Percentiles rank a stretch among this genome's conserved stretches.
Evolutionary conservation across 1,140 invertebrate species (phyloP).

Genomic region (Drosophila lini): DNA sequence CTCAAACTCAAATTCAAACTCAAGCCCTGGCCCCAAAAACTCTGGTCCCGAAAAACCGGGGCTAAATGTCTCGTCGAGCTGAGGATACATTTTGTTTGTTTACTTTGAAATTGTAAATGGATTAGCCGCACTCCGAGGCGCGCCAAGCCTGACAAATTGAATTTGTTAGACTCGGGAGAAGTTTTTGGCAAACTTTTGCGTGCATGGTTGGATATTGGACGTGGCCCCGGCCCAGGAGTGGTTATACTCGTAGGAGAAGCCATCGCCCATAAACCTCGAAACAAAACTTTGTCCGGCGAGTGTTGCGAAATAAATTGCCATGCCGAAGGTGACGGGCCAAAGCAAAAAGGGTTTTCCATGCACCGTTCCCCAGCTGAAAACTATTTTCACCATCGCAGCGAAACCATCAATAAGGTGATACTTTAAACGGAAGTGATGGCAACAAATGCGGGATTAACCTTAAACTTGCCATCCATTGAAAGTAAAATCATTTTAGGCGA

Average conservation of each 20-base stretch:
- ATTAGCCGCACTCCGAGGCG: conserved; percentile 66
- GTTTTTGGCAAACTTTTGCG: conserved; percentile 75
- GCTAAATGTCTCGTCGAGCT: conserved; percentile 54
- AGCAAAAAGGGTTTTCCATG: conserved; percentile 28
- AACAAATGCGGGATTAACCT: conserved; percentile 41
- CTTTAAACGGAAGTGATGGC: conserved; percentile 4
- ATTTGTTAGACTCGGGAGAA: conserved; percentile 76
- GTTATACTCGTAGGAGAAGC: conserved; percentile 24
- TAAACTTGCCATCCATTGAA: conserved; percentile 23
- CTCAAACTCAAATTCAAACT: conserved; percentile 8
- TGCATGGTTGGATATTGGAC: conserved; percentile 75
- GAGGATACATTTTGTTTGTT: conserved; percentile 75
- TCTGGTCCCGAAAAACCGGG: conserved; percentile 4
- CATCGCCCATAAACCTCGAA: conserved; percentile 50
- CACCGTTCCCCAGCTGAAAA: background rate
- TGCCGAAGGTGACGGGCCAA: conserved; percentile 51
- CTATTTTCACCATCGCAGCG: conserved; percentile 10
- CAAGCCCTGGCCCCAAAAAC: background rate
- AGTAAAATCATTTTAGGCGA: conserved; percentile 19
- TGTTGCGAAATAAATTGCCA: conserved; percentile 76
- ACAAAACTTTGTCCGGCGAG: conserved; percentile 65
- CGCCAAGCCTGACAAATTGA: conserved; percentile 79
- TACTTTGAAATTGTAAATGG: conserved; percentile 81
- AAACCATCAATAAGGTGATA: conserved; percentile 44
- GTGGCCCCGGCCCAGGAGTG: conserved; percentile 40